Conservation (phyloP, 2,113 vertebrate species). For the Grammomys surdaster region DNA sequence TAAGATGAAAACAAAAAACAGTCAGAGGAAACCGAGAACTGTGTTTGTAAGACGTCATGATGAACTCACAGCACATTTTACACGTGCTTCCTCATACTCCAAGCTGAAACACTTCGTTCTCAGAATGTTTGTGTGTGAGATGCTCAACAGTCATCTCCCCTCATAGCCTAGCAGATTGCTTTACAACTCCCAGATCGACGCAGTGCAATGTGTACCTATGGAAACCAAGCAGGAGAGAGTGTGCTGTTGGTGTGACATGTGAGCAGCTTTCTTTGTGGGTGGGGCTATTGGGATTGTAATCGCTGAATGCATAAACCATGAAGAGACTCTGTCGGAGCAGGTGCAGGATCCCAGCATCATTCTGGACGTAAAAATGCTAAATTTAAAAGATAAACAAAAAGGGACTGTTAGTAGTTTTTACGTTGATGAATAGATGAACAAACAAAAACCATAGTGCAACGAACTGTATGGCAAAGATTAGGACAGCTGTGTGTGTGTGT, state of each 20-base stretch:
- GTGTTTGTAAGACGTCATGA: neutral
- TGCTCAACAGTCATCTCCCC: neutral
- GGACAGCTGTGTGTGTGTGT: neutral
- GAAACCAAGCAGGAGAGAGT: constrained; percentile 38
- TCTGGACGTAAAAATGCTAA: neutral
- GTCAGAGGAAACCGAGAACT: neutral
- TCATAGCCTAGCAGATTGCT: neutral
- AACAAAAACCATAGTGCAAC: neutral
- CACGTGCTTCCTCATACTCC: neutral
- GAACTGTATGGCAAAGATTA: neutral
- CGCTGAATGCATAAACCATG: neutral
- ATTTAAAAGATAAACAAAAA: neutral
- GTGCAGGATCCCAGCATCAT: neutral
- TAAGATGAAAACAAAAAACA: neutral
- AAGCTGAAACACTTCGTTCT: neutral
- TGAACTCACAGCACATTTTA: neutral
- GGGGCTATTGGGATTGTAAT: neutral
- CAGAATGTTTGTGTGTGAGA: neutral
- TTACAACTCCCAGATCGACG: neutral
- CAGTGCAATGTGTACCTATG: neutral
- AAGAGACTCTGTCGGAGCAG: neutral
- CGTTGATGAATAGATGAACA: neutral
- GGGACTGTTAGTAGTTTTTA: neutral
- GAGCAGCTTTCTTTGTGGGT: neutral
- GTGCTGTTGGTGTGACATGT: neutral